Evolutionary conservation across 2,113 vertebrate species (phyloP), one percentile per base, ranked within the genome.

Genomic region (Rhinopomastus cyanomelas): DNA sequence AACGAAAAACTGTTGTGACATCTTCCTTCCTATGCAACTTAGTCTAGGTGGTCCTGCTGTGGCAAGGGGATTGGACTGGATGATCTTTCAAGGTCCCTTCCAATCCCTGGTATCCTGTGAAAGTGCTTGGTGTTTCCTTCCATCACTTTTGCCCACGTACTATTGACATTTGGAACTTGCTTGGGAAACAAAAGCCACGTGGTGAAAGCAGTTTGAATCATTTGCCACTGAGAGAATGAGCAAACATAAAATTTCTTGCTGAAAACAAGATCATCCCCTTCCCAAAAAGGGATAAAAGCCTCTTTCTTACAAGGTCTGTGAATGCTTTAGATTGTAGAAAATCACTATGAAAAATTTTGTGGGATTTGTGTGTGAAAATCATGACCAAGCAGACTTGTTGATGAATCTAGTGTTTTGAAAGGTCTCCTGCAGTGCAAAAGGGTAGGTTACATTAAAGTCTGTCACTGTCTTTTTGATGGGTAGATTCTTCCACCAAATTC

Each of bases 221-320:
- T 4, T 23, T 77, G 4, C 18, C 73, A 52, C 37, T 52, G 55
- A 60, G 16, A 6, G 16, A 34, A 64, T 37, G 10, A 21, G 65
- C 7, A 49, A 75, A 57, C 10, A 36, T n/a, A 29, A 59, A 46
- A 34, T 20, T 11, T 52, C 34, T 1, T 23, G 34, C 16, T 62
- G n/a, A 65, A 49, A 29, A 59, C 1, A 66, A 42, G 71, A 23
- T 2, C 4, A 61, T 1, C 1, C 1, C 12, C 1, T 11, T 16
- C 3, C 2, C 17, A 37, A 74, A 53, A 19, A 29, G 2, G 2
- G 52, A 65, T 13, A 81, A 66, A 60, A 8, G 30, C 5, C 1
- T 4, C 65, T 76, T 81, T 34, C 16, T 61, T 78, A 23, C 49
- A 55, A 79, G 8, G 75, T 6, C 15, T 26, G 2, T 30, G 7